A percentile compares a stretch with the other conserved stretches of the same genome.
phyloP scores from a whole-genome alignment of 2,888 invertebrate genomes.

The Caradrina clavipalpis region DNA sequence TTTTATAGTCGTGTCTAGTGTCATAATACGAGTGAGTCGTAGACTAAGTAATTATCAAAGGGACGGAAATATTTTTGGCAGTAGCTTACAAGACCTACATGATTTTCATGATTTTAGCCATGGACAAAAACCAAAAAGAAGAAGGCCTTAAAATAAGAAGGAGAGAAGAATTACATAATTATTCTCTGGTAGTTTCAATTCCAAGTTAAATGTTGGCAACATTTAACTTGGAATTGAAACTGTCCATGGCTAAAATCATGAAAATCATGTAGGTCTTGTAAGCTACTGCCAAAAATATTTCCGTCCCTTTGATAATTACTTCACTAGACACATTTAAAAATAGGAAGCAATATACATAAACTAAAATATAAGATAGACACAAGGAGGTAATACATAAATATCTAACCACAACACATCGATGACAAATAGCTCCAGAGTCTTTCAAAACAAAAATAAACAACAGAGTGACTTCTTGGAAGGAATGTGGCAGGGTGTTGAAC shows the following conservation, averaged over 20 bases:
- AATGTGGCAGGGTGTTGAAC: slow-evolving; percentile 63
- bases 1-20: not conserved
- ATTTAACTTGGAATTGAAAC: not conserved
- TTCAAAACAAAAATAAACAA: slow-evolving; percentile 56
- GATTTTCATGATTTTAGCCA: not conserved
- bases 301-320: not conserved
- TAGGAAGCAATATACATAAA: not conserved
- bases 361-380: slow-evolving; percentile 18
- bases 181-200: too few species aligned
- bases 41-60: not conserved
- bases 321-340: not conserved
- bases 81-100: not conserved
- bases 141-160: too few species aligned
- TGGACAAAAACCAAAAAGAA: not conserved
- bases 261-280: not conserved
- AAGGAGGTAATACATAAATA: not conserved
- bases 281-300: not conserved
- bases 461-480: slow-evolving; percentile 72
- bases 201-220: too few species aligned
- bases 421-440: slow-evolving; percentile 42
- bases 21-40: not conserved
- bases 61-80: not conserved
- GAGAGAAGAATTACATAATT: too few species aligned
- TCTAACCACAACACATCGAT: slow-evolving; percentile 27
- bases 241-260: not conserved